These are phyloP conservation scores for Anguilla marmorata DNA, from an alignment of 2,797 vertebrate species.

Conservation along the genomic window DNA sequence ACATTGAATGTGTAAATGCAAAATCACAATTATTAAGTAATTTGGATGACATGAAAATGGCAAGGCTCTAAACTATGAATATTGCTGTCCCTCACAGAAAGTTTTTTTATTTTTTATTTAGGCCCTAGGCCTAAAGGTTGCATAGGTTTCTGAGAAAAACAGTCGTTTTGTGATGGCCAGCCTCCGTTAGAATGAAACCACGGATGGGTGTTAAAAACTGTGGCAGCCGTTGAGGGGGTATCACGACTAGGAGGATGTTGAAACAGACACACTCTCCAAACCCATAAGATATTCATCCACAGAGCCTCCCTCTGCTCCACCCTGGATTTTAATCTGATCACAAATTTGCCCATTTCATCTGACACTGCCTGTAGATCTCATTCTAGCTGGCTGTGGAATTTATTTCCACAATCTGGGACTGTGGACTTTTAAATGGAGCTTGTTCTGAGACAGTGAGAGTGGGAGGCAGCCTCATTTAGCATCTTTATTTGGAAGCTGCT, in stretches of 20 bases:
- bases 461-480: slow-evolving; percentile 19
- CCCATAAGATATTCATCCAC: slow-evolving; percentile 26
- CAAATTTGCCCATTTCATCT: neutral
- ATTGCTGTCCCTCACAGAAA: no score
- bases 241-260: slow-evolving; percentile 28
- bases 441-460: slow-evolving; percentile 4
- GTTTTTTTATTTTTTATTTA: no score
- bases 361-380: neutral
- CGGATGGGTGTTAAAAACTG: neutral
- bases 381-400: neutral
- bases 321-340: neutral
- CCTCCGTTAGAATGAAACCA: neutral
- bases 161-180: neutral
- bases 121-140: neutral
- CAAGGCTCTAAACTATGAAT: no score
- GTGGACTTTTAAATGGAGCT: neutral
- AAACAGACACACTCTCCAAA: slow-evolving; percentile 30
- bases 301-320: neutral
- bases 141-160: neutral
- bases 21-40: neutral
- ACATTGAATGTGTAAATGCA: neutral
- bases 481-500: neutral
- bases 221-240: slow-evolving; percentile 27
- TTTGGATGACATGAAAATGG: neutral
- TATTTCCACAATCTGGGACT: slow-evolving; percentile 6